These are phyloP conservation scores for Diarsia dahlii DNA, from an alignment of 2,888 invertebrate species.

Conservation along the genomic window DNA sequence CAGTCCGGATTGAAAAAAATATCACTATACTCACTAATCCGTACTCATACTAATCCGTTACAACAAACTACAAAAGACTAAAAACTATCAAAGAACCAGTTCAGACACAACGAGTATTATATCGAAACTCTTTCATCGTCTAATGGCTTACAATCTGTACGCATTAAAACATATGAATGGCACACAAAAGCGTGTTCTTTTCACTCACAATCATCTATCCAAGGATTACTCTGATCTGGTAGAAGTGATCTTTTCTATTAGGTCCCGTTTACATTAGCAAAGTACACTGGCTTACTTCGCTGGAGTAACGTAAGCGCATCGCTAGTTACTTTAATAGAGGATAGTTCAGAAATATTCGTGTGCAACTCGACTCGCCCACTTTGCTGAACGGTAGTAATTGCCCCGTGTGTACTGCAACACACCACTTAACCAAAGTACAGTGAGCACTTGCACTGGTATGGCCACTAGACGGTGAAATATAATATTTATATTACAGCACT, in stretches of 20 bases:
- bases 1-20: background rate
- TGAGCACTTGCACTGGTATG: constrained; percentile 35
- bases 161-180: constrained; percentile 28
- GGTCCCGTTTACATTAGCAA: constrained; percentile 1
- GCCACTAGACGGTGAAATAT: background rate
- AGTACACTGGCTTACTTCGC: constrained; percentile 14
- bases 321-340: constrained; percentile 10
- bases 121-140: constrained; percentile 15
- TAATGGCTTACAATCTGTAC: constrained; percentile 22
- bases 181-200: constrained; percentile 36
- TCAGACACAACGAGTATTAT: constrained; percentile 17
- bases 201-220: constrained; percentile 29
- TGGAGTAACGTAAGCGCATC: background rate
- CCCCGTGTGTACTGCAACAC: constrained; percentile 36
- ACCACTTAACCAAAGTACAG: constrained; percentile 35
- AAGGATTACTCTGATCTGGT: constrained; percentile 32
- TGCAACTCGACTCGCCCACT: constrained; percentile 42
- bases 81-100: constrained; percentile 16
- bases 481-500: constrained; percentile 9
- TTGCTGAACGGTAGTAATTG: constrained; percentile 43
- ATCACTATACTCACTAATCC: too few relatives aligned
- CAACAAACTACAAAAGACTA: constrained; percentile 17
- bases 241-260: constrained; percentile 19
- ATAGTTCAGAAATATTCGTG: constrained; percentile 39
- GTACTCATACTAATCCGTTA: background rate